Conservation (phyloP, 2,888 invertebrate species). For the Neoascia interrupta region DNA sequence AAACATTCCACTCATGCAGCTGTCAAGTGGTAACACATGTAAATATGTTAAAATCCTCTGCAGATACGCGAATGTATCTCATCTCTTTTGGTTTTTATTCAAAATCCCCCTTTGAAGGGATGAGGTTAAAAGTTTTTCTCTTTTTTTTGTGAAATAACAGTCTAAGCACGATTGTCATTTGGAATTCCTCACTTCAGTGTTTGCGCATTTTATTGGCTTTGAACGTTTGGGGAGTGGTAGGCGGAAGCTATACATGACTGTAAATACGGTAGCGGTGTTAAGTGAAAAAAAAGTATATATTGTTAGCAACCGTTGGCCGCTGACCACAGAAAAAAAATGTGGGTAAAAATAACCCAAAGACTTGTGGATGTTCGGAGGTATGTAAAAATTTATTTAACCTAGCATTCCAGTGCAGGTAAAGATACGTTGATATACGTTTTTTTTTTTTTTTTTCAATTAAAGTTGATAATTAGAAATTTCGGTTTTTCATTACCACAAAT, state of each 20-base stretch:
- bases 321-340: background rate
- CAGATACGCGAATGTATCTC: conserved; percentile 51
- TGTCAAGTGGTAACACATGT: conserved; percentile 68
- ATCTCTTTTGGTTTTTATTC: background rate
- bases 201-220: conserved; percentile 42
- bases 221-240: too few species aligned
- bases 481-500: conserved; percentile 49
- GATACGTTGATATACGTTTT: too few species aligned
- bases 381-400: conserved; percentile 30
- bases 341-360: background rate
- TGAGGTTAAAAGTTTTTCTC: too few species aligned
- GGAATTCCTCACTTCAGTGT: conserved; percentile 27
- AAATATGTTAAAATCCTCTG: conserved; percentile 61
- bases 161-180: conserved; percentile 66
- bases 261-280: too few species aligned
- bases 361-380: conserved; percentile 20
- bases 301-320: background rate
- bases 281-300: conserved; percentile 19
- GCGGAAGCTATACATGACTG: too few species aligned
- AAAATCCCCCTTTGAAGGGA: background rate
- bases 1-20: conserved; percentile 69
- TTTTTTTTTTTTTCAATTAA: conserved; percentile 39
- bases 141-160: too few species aligned
- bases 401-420: conserved; percentile 25
- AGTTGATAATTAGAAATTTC: conserved; percentile 56